Base-by-base conservation (phyloP, 2,797 vertebrate genomes). In the Botia kubotai region DNA sequence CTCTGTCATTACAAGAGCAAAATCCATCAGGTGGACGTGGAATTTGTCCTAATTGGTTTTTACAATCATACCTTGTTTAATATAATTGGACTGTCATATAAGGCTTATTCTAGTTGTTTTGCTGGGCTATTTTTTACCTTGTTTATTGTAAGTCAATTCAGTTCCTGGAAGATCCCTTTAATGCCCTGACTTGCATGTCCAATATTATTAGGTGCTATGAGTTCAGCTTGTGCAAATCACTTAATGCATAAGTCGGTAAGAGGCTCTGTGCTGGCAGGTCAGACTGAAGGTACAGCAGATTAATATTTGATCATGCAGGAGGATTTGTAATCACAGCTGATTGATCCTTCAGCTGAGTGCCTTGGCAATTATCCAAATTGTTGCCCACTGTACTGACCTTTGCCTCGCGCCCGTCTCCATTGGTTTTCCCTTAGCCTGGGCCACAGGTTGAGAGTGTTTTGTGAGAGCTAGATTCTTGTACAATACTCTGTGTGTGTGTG, bases 291-390 rank as follows among this genome's bases (percentile, higher is more conserved):
- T 94, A 94, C 95, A 93, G 91, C 94, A 96, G 96, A 97, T 97
- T 97, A 97, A 97, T 98, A 98, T 98, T 97, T 96, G 96, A 98
- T 97, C 95, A 96, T 93, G 93, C 89, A 94, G 94, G 95, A 97
- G 96, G 94, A 93, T 93, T 91, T 95, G 95, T 97, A 98, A 98
- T 98, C 97, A 96, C 95, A 96, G 97, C 93, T 95, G 94, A 95
- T 94, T 96, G 96, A 97, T 96, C 94, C 93, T 93, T 90, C 87
- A 85, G 88, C 93, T 94, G 95, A 96, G 94, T 95, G 95, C 96
- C 96, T 94, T 93, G 94, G 94, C 96, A 96, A 98, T 98, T 97
- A 98, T 96, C 93, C 97, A 97, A 97, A 98, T 97, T 97, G 97
- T 97, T 94, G 92, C 39, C 52, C 63, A 66, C 52, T 21, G 2